Conservation (phyloP, 2,888 invertebrate species). For the Piscicola geometra region DNA sequence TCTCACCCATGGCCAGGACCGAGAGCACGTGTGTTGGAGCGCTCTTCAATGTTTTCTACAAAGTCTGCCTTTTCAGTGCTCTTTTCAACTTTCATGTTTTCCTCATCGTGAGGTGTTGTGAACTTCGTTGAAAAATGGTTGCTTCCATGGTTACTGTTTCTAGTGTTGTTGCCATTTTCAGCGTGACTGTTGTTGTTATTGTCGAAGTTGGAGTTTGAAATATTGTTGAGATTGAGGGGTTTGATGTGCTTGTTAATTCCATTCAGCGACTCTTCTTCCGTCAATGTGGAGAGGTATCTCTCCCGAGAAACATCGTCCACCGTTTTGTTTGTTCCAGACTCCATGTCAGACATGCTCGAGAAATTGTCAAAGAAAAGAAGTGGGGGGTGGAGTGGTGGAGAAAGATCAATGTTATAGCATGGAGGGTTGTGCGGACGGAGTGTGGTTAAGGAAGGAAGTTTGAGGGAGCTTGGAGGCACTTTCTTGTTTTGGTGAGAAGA, state of each 20-base stretch:
- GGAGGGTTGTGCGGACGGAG: too few species aligned
- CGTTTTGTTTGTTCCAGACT: neutral
- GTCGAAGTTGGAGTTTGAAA: neutral
- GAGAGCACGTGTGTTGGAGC: too few species aligned
- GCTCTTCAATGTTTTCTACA: too few species aligned
- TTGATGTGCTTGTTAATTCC: neutral
- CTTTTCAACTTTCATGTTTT: too few species aligned
- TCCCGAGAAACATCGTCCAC: too few species aligned
- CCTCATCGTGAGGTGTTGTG: too few species aligned
- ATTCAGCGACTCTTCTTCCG: conserved; percentile 17
- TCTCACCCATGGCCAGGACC: too few species aligned
- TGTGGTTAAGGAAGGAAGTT: neutral
- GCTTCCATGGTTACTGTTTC: too few species aligned
- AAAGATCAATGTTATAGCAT: neutral
- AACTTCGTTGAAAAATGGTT: too few species aligned
- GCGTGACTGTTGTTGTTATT: neutral
- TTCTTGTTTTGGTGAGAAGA: neutral
- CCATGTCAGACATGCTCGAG: neutral
- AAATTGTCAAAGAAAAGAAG: neutral
- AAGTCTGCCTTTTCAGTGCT: too few species aligned
- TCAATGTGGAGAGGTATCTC: conserved; percentile 24
- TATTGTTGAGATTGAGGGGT: neutral
- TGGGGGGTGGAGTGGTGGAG: neutral
- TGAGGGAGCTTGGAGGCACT: neutral
- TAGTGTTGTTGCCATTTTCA: neutral